Evolutionary conservation across 2,113 vertebrate species (phyloP).

Genomic region (Austrofundulus limnaeus): DNA sequence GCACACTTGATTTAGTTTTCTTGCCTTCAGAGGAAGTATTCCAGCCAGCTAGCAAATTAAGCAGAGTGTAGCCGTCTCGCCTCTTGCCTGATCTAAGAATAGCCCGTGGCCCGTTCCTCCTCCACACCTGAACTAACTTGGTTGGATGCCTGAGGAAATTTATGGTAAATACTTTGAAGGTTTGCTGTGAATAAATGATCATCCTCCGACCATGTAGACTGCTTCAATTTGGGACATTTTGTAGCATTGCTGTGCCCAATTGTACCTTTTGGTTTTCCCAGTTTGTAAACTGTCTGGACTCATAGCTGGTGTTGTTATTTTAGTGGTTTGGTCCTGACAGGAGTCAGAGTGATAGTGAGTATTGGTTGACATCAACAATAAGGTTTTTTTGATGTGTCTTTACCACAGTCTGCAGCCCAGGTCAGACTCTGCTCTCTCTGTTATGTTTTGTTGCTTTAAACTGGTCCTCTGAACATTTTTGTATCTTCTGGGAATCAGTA

Average conservation of each 20-base stretch:
- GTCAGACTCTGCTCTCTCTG: too few species aligned
- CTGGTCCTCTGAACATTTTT: too few species aligned
- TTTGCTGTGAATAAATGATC: constrained; percentile 45
- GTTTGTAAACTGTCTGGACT: neutral
- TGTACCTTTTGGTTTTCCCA: neutral
- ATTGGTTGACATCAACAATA: too few species aligned
- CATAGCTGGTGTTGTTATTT: too few species aligned
- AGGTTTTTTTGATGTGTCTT: too few species aligned
- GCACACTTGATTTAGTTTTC: constrained; percentile 50
- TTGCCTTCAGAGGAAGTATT: constrained; percentile 34
- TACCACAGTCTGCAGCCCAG: too few species aligned
- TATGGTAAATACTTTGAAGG: constrained; percentile 42
- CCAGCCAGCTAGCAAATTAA: constrained; percentile 65
- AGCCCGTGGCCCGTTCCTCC: constrained; percentile 28
- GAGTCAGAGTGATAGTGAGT: too few species aligned
- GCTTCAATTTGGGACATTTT: neutral
- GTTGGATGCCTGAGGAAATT: constrained; percentile 24
- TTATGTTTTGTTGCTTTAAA: too few species aligned
- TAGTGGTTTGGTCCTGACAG: too few species aligned
- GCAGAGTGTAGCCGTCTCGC: constrained; percentile 37
- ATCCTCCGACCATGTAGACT: neutral
- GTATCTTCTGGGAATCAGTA: too few species aligned
- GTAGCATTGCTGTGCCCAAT: neutral
- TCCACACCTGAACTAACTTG: constrained; percentile 50
- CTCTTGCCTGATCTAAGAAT: constrained; percentile 39